Conservation (phyloP, 2,888 invertebrate species). For the Stenodema calcarata region DNA sequence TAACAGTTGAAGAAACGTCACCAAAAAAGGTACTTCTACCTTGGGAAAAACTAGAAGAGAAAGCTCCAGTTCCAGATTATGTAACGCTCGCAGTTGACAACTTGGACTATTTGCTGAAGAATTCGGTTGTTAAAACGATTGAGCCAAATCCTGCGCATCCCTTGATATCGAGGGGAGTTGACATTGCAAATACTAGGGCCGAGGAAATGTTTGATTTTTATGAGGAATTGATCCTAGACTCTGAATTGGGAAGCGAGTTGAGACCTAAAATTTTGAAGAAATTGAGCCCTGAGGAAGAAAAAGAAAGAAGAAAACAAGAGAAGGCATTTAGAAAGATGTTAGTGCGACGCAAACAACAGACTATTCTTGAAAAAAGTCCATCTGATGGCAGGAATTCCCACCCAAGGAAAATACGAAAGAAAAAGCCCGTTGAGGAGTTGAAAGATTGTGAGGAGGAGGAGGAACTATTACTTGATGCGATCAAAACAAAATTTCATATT, state of each 20-base stretch:
- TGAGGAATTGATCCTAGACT: conserved; percentile 15
- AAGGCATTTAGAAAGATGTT: conserved; percentile 35
- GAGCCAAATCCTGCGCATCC: neutral
- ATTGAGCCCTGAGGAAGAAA: conserved; percentile 30
- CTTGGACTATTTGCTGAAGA: neutral
- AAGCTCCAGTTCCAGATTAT: neutral
- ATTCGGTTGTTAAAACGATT: neutral
- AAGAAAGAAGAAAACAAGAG: conserved; percentile 10
- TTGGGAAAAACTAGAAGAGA: neutral
- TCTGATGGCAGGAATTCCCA: conserved; percentile 7
- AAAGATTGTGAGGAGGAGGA: neutral
- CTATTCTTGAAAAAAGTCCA: neutral
- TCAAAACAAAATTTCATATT: neutral
- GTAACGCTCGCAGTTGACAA: neutral
- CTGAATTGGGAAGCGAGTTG: conserved; percentile 17
- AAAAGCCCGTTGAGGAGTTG: neutral
- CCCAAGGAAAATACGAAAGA: conserved; percentile 18
- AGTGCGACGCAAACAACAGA: neutral
- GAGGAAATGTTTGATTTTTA: conserved; percentile 20
- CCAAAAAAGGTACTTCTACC: neutral
- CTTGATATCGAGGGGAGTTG: neutral
- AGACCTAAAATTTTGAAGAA: conserved; percentile 27
- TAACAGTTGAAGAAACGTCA: neutral
- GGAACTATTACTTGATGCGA: neutral
- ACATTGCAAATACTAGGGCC: neutral